phyloP scores from a whole-genome alignment of 2,113 vertebrate genomes.

The Aegithalos caudatus region DNA sequence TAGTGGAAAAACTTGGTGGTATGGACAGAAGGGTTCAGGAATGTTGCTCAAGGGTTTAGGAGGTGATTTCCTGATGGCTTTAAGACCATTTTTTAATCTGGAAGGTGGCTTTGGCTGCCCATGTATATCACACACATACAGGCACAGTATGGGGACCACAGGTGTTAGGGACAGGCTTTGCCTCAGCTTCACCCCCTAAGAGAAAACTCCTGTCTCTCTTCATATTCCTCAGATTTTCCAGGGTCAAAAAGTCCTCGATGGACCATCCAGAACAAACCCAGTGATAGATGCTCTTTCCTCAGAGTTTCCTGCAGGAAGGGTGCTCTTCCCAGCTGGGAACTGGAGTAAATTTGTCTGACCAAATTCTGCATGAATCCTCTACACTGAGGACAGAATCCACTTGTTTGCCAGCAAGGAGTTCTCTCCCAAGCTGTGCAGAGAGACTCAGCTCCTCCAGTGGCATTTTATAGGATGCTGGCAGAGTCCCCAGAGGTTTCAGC shows the following conservation, averaged over 20 bases:
- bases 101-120: neutral
- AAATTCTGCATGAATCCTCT: neutral
- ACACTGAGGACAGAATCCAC: neutral
- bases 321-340: neutral
- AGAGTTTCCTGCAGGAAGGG: neutral
- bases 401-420: neutral
- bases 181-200: neutral
- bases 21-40: neutral
- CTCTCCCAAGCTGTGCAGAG: neutral
- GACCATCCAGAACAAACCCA: neutral
- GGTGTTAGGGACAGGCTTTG: neutral
- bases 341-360: neutral
- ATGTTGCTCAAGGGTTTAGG: neutral
- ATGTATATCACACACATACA: accelerated
- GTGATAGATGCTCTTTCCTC: neutral
- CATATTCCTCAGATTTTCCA: neutral
- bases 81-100: neutral
- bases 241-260: neutral
- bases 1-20: neutral
- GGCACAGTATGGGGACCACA: neutral
- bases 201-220: neutral
- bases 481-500: neutral
- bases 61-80: neutral
- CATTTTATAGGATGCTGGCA: neutral
- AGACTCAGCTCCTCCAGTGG: neutral